A percentile compares a stretch with the other conserved stretches of the same genome.
phyloP scores from a whole-genome alignment of 2,888 invertebrate genomes.

The Apeira syringaria region DNA sequence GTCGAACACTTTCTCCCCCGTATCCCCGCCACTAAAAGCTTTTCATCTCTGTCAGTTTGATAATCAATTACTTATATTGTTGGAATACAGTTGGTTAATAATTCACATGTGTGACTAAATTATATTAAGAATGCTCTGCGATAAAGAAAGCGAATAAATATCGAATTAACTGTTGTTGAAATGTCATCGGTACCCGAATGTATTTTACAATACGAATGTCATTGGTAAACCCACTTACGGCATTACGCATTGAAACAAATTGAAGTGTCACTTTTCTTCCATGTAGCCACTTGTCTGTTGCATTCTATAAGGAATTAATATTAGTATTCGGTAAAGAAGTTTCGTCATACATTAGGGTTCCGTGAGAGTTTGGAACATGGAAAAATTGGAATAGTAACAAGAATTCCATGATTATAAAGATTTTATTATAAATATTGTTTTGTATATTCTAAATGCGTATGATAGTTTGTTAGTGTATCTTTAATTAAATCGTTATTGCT shows the following conservation, averaged over 20 bases:
- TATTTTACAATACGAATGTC: constrained; percentile 51
- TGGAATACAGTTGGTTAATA: constrained; percentile 38
- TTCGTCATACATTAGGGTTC: constrained; percentile 21
- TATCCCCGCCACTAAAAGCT: constrained; percentile 33
- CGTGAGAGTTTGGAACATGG: too few relatives aligned
- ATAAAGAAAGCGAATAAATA: constrained; percentile 48
- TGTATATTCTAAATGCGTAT: too few relatives aligned
- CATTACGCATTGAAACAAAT: constrained; percentile 50
- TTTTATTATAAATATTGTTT: too few relatives aligned
- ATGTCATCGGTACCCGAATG: constrained; percentile 60
- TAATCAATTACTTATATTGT: constrained; percentile 44
- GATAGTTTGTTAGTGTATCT: too few relatives aligned
- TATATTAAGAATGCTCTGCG: constrained; percentile 34
- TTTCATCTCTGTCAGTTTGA: constrained; percentile 49
- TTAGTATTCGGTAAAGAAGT: constrained; percentile 32
- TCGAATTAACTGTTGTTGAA: constrained; percentile 65
- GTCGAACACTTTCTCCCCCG: constrained; percentile 28
- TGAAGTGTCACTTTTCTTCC: constrained; percentile 60
- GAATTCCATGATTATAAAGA: too few relatives aligned
- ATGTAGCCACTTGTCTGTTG: constrained; percentile 52
- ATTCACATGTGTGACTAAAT: constrained; percentile 47
- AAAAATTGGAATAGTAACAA: too few relatives aligned
- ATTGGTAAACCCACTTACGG: constrained; percentile 56
- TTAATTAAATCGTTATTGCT: too few relatives aligned
- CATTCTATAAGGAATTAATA: constrained; percentile 49